A percentile compares a stretch with the other conserved stretches of the same genome.
Evolutionary conservation across 2,797 vertebrate species (phyloP).

Genomic region (Pangasius djambal): DNA sequence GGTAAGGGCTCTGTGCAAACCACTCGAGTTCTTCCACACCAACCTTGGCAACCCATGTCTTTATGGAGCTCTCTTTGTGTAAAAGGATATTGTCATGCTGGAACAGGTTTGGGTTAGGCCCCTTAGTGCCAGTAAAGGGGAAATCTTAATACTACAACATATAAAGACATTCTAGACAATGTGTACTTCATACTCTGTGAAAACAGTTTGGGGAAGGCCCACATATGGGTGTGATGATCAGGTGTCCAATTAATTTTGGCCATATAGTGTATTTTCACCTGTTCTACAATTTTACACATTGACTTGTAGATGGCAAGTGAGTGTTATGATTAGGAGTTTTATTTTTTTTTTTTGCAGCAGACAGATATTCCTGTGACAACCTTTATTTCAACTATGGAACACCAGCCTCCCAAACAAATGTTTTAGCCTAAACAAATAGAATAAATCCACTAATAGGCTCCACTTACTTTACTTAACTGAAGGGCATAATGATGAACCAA

Average conservation of each 20-base stretch:
- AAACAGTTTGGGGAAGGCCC: neutral
- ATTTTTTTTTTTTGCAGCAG: neutral
- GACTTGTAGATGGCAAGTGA: neutral
- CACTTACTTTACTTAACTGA: neutral
- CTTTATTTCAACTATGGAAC: neutral
- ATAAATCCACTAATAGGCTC: neutral
- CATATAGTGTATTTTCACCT: neutral
- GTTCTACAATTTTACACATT: neutral
- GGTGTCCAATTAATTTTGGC: neutral
- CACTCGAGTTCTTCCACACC: neutral
- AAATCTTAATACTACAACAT: neutral
- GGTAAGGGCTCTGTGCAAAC: neutral
- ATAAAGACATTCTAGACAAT: neutral
- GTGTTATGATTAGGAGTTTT: neutral
- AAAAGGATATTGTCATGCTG: neutral
- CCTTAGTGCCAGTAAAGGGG: neutral
- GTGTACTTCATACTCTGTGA: neutral
- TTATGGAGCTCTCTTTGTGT: neutral
- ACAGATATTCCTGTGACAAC: neutral
- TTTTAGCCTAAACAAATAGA: neutral
- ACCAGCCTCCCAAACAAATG: neutral
- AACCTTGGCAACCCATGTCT: neutral
- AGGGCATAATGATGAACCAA: neutral
- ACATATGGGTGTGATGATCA: neutral
- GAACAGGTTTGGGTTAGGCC: neutral